Evolutionary conservation across 2,888 invertebrate genomes (phyloP).

Genomic region (Melinaea menophilus): DNA sequence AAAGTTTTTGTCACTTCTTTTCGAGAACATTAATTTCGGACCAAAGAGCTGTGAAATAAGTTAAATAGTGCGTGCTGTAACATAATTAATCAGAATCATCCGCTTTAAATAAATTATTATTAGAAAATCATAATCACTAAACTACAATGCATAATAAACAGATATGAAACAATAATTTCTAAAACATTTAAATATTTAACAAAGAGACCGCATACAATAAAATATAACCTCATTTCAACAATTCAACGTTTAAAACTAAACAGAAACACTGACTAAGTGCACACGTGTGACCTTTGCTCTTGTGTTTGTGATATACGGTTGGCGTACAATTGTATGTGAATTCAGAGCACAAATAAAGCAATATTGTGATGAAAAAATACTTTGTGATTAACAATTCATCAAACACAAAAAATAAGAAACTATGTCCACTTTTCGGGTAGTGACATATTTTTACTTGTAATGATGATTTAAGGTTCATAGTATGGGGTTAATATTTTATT

Average conservation of each 20-base stretch:
- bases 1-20: neutral
- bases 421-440: too few species aligned
- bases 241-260: neutral
- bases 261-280: slow-evolving; percentile 4
- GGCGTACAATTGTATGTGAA: slow-evolving; percentile 1
- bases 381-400: neutral
- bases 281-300: slow-evolving; percentile 12
- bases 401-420: neutral
- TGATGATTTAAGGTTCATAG: too few species aligned
- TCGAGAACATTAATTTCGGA: neutral
- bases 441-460: too few species aligned
- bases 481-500: too few species aligned
- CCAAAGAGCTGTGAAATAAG: neutral
- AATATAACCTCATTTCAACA: neutral
- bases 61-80: neutral
- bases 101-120: neutral
- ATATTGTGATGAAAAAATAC: neutral
- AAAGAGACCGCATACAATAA: neutral
- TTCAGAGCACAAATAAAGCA: slow-evolving; percentile 1
- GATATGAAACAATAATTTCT: neutral
- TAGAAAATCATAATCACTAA: neutral
- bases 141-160: neutral
- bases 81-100: neutral
- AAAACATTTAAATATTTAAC: neutral
- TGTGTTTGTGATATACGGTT: slow-evolving; percentile 4